Base-by-base conservation (phyloP, 2,797 vertebrate species). In the Pseudochaenichthys georgianus region DNA sequence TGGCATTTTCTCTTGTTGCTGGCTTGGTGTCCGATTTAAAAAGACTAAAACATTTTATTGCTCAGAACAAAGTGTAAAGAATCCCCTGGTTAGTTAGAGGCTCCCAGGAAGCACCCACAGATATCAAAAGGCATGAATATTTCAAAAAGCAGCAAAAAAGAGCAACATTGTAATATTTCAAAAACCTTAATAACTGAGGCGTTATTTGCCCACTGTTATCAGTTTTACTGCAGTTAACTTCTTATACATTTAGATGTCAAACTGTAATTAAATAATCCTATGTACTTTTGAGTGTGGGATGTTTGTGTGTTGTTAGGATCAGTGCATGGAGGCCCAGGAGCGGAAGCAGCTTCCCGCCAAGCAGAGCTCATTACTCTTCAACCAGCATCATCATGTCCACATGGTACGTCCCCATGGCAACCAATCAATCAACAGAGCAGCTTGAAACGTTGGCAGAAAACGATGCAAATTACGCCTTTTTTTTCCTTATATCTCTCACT, bases 301-400 rank as follows among this genome's bases (percentile, higher is more conserved):
- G 5, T 48, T 3, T 55, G 4, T 61, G 21, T 75, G 16, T 81
- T 38, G 70, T 59, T 67, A 99, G 98, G 98, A 98, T 74, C 95
- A 95, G 0, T 99, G 98, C 93, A 93, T 95, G 70, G 95, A 96
- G 1, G 96, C 93, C 57, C 93, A 94, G 4, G 95, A 86, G 53
- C 93, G 96, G 88, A 96, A 97, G 71, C 74, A 95, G 38, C 92
- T 89, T 0, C 85, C 92, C 63, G 95, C 90, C 34, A 80, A 95
- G 55, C 94, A 96, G 75, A 95, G 82, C 68, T 83, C 89, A 2
- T 75, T 82, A 3, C 86, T 87, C 57, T 95, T 96, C 77, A 92
- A 70, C 71, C 96, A 97, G 83, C 98, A 99, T 82, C 98, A 99
- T 48, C 92, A 93, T 9, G 85, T 96, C 80, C 97, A 98, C 78